Base-by-base conservation (phyloP, 2,888 invertebrate species). In the Macaria notata region DNA sequence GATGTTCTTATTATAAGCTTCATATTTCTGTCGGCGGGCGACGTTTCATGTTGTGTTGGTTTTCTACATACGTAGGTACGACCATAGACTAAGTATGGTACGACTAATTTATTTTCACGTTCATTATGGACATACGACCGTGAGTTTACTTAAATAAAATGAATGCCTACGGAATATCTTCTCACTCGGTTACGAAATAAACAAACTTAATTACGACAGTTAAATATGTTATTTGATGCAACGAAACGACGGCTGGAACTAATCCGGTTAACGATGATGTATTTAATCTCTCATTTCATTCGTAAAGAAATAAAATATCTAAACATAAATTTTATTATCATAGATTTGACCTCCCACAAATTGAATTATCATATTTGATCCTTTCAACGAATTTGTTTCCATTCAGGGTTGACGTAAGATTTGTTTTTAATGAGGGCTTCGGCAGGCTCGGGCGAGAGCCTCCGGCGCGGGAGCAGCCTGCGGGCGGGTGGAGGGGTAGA, bases 391-490 rank as follows among this genome's bases (percentile, higher is more conserved):
- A 74, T 76, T 78, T 76, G 73, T 73, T 71, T 79, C 77, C 83
- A 87, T 86, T 84, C 78, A 84, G 81, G 76, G 73, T 75, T 75
- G 78, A 78, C 78, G 81, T 85, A 81, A 83, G 84, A 86, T 85
- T 76, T 72, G 76, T 83, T 83, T 85, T 84, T 84, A 87, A 88
- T 85, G 77, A 81, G 74, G 75, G 76, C 68, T 71, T 71, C 70
- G 68, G 67, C 59, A 64, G 70, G 68, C 54, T 67, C 63, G 54
- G 64, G 51, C 60, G 71, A 70, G 70, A 71, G 68, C 62, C 44
- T 46, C 63, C 64, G 73, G 63, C 38, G 61, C 54, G 52, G 66
- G 49, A 65, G 60, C 49, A 61, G 65, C 54, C 62, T 68, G 53
- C 57, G 53, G 51, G 7, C 56, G 49, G 54, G 61, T 47, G 56